Conservation (phyloP, 1,140 invertebrate species). For the Apis laboriosa region DNA sequence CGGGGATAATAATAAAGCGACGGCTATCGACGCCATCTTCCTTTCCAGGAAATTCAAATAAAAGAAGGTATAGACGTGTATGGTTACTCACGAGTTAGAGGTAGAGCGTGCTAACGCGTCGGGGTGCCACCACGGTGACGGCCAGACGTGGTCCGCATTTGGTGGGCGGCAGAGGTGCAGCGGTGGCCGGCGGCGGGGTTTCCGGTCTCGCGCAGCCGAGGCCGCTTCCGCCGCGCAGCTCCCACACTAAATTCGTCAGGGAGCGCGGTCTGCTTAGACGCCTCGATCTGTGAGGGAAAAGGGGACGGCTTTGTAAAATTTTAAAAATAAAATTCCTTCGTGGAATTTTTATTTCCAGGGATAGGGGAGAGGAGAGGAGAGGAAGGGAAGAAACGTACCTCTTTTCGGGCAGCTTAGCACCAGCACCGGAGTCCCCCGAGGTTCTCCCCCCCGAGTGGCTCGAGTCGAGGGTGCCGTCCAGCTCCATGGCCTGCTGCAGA, state of each 20-base stretch:
- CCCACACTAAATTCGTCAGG: conserved; percentile 93
- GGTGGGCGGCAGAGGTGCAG: conserved; percentile 71
- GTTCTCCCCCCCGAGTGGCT: conserved; percentile 93
- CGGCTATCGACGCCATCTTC: too few relatives aligned
- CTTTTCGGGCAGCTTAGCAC: conserved; percentile 90
- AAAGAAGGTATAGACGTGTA: too few relatives aligned
- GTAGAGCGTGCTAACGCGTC: conserved; percentile 81
- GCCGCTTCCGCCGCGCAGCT: conserved; percentile 83
- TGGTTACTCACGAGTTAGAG: conserved; percentile 77
- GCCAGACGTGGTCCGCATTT: conserved; percentile 80
- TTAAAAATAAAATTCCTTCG: too few relatives aligned
- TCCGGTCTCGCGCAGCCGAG: conserved; percentile 80
- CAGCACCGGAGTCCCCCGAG: conserved; percentile 90
- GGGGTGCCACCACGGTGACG: conserved; percentile 78
- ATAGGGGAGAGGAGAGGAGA: too few relatives aligned
- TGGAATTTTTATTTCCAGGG: too few relatives aligned
- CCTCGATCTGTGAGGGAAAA: conserved; percentile 80
- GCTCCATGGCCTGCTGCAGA: conserved; percentile 88
- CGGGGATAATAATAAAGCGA: too few relatives aligned
- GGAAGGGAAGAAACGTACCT: conserved; percentile 69
- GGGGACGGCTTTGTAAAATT: too few relatives aligned
- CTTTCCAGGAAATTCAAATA: too few relatives aligned
- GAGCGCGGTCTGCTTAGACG: conserved; percentile 89
- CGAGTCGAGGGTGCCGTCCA: conserved; percentile 91
- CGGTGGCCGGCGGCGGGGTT: conserved; percentile 80